phyloP scores from a whole-genome alignment of 2,797 vertebrate genomes.

The Gila robusta region DNA sequence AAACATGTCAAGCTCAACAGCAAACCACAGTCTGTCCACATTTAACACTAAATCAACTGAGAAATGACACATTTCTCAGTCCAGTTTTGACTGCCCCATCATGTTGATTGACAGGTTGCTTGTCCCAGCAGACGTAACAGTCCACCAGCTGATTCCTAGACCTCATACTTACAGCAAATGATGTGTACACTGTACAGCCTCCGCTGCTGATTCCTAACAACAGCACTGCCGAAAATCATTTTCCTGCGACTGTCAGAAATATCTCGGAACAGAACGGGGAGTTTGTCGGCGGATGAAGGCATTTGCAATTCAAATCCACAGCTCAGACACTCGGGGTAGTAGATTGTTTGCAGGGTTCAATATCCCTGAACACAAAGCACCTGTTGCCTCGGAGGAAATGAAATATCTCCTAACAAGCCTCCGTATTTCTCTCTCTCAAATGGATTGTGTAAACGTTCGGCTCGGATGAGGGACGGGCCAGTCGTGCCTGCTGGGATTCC shows the following conservation, averaged over 20 bases:
- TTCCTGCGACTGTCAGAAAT: slow-evolving; percentile 48
- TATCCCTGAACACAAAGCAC: slow-evolving; percentile 53
- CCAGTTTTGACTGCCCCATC: slow-evolving; percentile 7
- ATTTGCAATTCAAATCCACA: slow-evolving; percentile 64
- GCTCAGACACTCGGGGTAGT: slow-evolving; percentile 32
- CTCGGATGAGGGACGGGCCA: slow-evolving; percentile 53
- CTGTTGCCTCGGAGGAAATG: slow-evolving; percentile 48
- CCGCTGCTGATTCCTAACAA: slow-evolving; percentile 35
- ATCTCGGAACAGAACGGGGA: slow-evolving; percentile 25
- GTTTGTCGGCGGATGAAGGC: slow-evolving; percentile 23
- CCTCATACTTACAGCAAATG: slow-evolving; percentile 8
- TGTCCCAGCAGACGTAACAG: background rate
- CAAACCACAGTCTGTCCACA: background rate
- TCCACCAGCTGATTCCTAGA: slow-evolving; percentile 5
- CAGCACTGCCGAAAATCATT: slow-evolving; percentile 42
- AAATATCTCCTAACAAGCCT: slow-evolving; percentile 44
- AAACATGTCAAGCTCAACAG: slow-evolving; percentile 2
- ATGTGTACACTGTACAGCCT: slow-evolving; percentile 20
- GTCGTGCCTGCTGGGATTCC: slow-evolving; percentile 60
- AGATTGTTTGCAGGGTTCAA: slow-evolving; percentile 54
- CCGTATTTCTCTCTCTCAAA: slow-evolving; percentile 1
- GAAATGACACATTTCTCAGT: background rate
- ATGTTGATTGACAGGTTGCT: slow-evolving; percentile 12
- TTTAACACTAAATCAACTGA: background rate
- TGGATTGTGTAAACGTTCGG: slow-evolving; percentile 33